Conservation (phyloP, 2,113 vertebrate genomes). For the Aepyceros melampus region DNA sequence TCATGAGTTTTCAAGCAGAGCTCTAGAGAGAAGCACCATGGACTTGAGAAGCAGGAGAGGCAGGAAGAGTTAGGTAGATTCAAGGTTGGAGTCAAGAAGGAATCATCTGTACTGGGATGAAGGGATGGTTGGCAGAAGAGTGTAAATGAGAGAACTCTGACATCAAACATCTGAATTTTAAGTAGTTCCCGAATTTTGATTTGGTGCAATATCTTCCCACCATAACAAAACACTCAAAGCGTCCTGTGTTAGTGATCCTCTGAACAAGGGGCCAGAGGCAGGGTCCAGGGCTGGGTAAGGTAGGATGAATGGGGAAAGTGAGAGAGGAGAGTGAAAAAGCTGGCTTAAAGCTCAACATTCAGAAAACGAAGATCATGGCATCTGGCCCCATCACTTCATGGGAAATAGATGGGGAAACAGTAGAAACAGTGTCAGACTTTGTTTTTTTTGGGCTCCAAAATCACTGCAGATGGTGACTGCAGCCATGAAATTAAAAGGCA, state of each 20-base stretch:
- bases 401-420: too few species aligned
- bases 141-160: not conserved
- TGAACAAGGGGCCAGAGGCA: not conserved
- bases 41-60: not conserved
- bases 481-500: too few species aligned
- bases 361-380: too few species aligned
- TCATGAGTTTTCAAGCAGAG: not conserved
- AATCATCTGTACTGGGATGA: not conserved
- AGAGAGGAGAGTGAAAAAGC: too few species aligned
- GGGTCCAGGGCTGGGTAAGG: not conserved
- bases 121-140: fast-evolving
- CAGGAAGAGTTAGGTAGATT: not conserved
- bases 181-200: not conserved
- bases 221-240: not conserved
- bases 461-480: too few species aligned
- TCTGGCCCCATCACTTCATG: too few species aligned
- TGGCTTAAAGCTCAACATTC: too few species aligned
- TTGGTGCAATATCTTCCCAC: not conserved
- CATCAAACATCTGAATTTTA: not conserved
- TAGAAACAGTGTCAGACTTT: too few species aligned
- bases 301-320: not conserved
- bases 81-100: not conserved
- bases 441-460: too few species aligned
- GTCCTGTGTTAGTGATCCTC: not conserved
- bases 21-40: not conserved